Percentiles rank a stretch among this genome's conserved stretches.
phyloP scores from a whole-genome alignment of 2,113 vertebrate genomes.

The Rattus rattus region DNA sequence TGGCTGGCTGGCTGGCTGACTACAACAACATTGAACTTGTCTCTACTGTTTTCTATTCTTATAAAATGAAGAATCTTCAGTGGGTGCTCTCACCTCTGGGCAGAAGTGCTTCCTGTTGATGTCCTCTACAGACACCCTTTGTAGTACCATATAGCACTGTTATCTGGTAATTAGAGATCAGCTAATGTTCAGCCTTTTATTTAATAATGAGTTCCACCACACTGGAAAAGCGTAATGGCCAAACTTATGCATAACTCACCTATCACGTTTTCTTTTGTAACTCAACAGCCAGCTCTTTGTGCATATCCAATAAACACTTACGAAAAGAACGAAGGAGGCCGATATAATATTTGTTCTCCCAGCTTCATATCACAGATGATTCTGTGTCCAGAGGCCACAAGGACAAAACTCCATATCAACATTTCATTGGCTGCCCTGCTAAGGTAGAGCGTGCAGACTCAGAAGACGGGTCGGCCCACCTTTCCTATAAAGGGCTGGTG shows the following conservation, averaged over 20 bases:
- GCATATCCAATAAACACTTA: neutral
- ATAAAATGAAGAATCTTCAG: neutral
- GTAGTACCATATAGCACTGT: slow-evolving; percentile 21
- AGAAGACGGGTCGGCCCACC: neutral
- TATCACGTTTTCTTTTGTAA: neutral
- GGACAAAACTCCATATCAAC: neutral
- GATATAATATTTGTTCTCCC: neutral
- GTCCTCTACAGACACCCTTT: slow-evolving; percentile 33
- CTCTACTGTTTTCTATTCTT: slow-evolving; percentile 7
- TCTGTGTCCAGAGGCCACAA: neutral
- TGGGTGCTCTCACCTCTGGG: neutral
- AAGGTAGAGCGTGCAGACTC: neutral
- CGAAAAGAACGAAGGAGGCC: neutral
- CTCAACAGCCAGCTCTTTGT: slow-evolving; percentile 14
- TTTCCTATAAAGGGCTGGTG: slow-evolving; percentile 19
- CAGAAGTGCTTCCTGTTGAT: neutral
- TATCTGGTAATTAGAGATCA: slow-evolving; percentile 61
- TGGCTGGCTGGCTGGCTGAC: neutral
- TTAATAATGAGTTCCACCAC: slow-evolving; percentile 62
- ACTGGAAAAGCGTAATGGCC: slow-evolving; percentile 18
- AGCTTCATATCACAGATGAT: neutral
- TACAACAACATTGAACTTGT: neutral
- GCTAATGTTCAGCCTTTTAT: slow-evolving; percentile 60
- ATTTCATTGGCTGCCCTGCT: neutral
- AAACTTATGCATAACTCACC: slow-evolving; percentile 59